Conservation (phyloP, 2,113 vertebrate genomes). For the Oreochromis tanganicae region DNA sequence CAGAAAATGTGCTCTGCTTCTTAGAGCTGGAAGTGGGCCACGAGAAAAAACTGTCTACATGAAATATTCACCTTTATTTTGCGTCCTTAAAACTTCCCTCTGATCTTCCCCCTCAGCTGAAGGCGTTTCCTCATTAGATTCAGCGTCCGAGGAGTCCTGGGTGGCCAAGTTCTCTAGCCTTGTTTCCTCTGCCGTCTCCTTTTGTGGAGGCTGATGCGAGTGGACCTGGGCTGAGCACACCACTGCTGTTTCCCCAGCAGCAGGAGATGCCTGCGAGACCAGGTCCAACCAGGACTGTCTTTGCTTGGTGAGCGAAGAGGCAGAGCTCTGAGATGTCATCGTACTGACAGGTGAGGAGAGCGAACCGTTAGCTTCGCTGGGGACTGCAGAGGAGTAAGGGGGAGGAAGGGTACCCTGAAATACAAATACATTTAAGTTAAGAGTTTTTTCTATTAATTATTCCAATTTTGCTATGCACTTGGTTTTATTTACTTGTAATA, state of each 20-base stretch:
- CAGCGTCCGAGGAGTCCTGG: constrained; percentile 31
- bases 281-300: constrained; percentile 80
- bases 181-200: background rate
- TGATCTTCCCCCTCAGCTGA: constrained; percentile 13
- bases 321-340: constrained; percentile 71
- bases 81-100: background rate
- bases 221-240: constrained; percentile 74
- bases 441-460: background rate
- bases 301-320: constrained; percentile 76
- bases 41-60: rapidly evolving
- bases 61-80: constrained; percentile 19
- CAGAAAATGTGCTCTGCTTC: background rate
- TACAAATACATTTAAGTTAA: background rate
- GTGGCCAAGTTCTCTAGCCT: constrained; percentile 29
- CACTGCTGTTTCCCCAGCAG: constrained; percentile 57
- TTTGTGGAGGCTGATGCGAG: constrained; percentile 15
- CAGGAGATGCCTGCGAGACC: constrained; percentile 64
- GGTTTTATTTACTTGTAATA: background rate
- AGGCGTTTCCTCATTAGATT: constrained; percentile 17
- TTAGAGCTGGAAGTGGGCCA: background rate
- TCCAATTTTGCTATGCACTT: background rate
- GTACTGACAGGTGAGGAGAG: constrained; percentile 79
- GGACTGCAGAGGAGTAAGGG: constrained; percentile 72
- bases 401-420: constrained; percentile 71
- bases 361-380: constrained; percentile 74